Evolutionary conservation across 2,888 invertebrate species (phyloP), one percentile per base, ranked within the genome.

Genomic region (Cosmopolites sordidus): DNA sequence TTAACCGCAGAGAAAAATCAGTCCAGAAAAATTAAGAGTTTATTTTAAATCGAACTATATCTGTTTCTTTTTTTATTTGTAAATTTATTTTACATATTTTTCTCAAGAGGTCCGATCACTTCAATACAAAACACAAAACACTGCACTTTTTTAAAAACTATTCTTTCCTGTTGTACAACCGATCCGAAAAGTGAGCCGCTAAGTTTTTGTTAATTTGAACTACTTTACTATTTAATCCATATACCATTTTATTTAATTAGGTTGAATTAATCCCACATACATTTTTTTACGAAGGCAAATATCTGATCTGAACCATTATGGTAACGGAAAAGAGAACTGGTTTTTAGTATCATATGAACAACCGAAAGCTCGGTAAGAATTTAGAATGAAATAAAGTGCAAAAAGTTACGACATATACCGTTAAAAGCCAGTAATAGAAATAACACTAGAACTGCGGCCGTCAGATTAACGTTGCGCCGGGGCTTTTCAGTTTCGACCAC

Each of bases 111-210:
- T 71, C 67, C 66, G 66, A 55, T 56, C 63, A 69, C 70, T 67
- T 66, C 65, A 65, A 63, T 40, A 37, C 66, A 65, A 68, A 64
- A 67, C 66, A 69, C 68, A 69, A 68, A 69, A 68, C 71, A 72
- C 72, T 71, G 69, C 70, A 70, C 70, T 69, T 66, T 65, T 58
- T 62, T 52, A 37, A 51, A 54, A 30, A 53, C 44, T 53, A 44
- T 43, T 43, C 60, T 58, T 58, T 62, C 61, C 58, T 60, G 64
- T 67, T 56, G 61, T 66, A 67, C 66, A 66, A 46, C 50, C 69
- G 71, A 73, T 73, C 72, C 73, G 73, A 73, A 72, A 62, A 72
- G 73, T 73, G 71, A 64, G 71, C 70, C 66, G 64, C 69, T 67
- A 67, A 67, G 64, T 63, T 66, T 22, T 59, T 60, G 65, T 68